Base-by-base conservation (phyloP, 92 coral and sea anemone species). In the Palythoa heliodiscus region DNA sequence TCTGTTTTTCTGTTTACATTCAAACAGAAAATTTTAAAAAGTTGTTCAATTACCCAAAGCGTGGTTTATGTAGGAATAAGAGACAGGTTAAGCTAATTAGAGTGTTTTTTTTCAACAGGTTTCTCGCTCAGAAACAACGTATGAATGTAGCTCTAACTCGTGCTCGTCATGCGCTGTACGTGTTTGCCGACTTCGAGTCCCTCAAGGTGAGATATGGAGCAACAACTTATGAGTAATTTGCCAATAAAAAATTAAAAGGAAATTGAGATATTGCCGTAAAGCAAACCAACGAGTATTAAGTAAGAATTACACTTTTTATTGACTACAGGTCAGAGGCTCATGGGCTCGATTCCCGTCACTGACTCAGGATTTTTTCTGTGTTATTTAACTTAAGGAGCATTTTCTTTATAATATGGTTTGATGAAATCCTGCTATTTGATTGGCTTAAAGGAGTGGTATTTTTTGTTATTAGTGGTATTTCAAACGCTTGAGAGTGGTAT, bases 81-180 rank as follows among this genome's bases (percentile, higher is more conserved):
- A 76, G 23, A 23, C 35, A 15, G 29, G 48, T 48, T 9, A 57
- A 50, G 22, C 53, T 20, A 39, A 57, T 29, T 7, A 11, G 6
- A 22, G 1, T 29, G 1, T 29, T 1, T 14, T 37, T 69, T 13
- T 50, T 83, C 67, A 38, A 47, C 5, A 96, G 99, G 85, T 94
- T 96, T 75, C 89, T 96, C 7, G 89, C 91, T 13, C 91, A 95
- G 57, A 86, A 77, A 43, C 93, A 93, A 70, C 94, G 99, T n/a
- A 82, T 96, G 92, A 96, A 94, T 86, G 99, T 96, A 10, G 95
- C 98, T 1, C 57, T 96, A 58, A 96, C 99, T 4, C 95, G 99
- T 23, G 99, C 98, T 4, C 92, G 93, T 4, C 95, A 96, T 72
- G 95, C 97, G 7, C 82, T 96, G 76, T 91, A 84, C 24, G 87